phyloP scores from a whole-genome alignment of 2,888 invertebrate genomes.

The Apamea crenata region DNA sequence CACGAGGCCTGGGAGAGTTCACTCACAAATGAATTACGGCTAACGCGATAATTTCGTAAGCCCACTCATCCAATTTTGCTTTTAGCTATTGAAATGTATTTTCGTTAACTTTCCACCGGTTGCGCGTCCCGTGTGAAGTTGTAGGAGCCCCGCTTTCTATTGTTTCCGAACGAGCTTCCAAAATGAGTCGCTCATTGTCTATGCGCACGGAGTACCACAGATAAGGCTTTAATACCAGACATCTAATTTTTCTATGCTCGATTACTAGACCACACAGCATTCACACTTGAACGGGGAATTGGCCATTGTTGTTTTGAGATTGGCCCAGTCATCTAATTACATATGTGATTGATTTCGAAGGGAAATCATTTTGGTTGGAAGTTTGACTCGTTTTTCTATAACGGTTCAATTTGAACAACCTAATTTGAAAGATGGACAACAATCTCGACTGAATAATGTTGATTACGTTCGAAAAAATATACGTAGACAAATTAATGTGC shows the following conservation, averaged over 20 bases:
- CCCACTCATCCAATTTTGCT: constrained; percentile 85
- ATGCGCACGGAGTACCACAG: constrained; percentile 74
- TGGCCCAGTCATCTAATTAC: constrained; percentile 66
- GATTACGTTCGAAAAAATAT: not conserved
- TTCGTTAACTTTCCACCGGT: constrained; percentile 87
- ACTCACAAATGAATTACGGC: constrained; percentile 84
- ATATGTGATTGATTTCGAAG: constrained; percentile 63
- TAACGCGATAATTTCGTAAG: constrained; percentile 88
- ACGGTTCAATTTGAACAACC: constrained; percentile 25
- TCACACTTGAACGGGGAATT: constrained; percentile 74
- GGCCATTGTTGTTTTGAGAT: constrained; percentile 79
- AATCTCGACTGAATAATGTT: not conserved
- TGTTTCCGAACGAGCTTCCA: constrained; percentile 79
- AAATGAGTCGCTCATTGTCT: constrained; percentile 76
- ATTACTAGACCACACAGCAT: constrained; percentile 77
- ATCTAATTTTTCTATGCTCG: constrained; percentile 75
- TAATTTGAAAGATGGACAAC: constrained; percentile 20
- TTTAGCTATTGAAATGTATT: constrained; percentile 89
- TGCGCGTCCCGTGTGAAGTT: constrained; percentile 81
- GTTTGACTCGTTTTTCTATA: constrained; percentile 19
- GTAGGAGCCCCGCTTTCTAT: constrained; percentile 79
- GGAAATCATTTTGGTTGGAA: constrained; percentile 44
- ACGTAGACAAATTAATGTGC: not conserved
- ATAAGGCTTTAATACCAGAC: constrained; percentile 82
- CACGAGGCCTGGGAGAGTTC: constrained; percentile 83